These are phyloP conservation scores for Gymnodraco acuticeps DNA, from an alignment of 2,797 vertebrate genomes.

Conservation along the genomic window DNA sequence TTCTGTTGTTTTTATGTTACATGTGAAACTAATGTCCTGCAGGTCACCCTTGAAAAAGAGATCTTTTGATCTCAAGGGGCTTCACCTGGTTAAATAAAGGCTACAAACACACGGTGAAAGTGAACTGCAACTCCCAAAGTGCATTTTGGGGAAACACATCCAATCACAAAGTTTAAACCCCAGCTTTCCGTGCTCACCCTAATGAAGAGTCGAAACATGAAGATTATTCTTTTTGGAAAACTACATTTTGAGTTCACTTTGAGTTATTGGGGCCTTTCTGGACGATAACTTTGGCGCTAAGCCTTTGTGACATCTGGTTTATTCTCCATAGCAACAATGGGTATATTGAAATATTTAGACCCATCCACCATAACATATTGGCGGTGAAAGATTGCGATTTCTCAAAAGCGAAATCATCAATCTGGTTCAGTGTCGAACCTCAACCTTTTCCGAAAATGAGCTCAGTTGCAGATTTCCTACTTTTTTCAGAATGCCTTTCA, in stretches of 20 bases:
- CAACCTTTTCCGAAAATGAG: not conserved
- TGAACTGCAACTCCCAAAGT: not conserved
- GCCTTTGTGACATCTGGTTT: not conserved
- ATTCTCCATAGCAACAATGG: not conserved
- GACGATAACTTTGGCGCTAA: not conserved
- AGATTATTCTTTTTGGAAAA: not conserved
- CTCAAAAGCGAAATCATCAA: not conserved
- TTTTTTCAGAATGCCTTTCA: not conserved
- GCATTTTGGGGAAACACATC: not conserved
- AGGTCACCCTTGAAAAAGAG: too few relatives aligned
- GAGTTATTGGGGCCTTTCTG: not conserved
- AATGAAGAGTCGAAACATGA: not conserved
- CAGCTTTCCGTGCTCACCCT: not conserved
- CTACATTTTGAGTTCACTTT: not conserved
- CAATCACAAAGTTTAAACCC: not conserved
- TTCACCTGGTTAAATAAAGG: too few relatives aligned
- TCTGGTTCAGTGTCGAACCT: not conserved
- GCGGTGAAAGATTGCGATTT: not conserved
- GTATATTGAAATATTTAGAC: not conserved
- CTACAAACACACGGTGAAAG: too few relatives aligned
- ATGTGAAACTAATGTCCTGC: too few relatives aligned
- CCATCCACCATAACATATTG: not conserved
- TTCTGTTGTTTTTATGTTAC: too few relatives aligned
- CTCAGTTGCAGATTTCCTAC: not conserved
- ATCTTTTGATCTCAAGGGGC: too few relatives aligned